Base-by-base conservation (phyloP, 2,113 vertebrate genomes). In the Gallinago media region DNA sequence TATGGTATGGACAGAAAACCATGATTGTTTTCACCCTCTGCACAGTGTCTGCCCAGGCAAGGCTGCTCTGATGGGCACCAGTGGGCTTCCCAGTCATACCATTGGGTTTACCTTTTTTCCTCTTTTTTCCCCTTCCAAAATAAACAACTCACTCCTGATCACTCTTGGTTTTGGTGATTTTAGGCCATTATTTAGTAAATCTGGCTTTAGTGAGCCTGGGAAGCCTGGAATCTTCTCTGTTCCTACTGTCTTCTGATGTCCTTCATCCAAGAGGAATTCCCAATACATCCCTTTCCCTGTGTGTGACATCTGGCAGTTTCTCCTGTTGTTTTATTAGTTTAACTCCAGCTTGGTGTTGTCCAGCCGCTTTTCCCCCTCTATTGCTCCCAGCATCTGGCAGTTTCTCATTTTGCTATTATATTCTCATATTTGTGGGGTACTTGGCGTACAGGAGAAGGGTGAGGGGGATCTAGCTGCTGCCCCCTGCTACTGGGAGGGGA, bases 391-490 rank as follows among this genome's bases (percentile, higher is more conserved):
- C 23, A 73, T 11, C n/a, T 84, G 91, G 3, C 3, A 49, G 11
- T 56, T 95, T 83, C 49, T 85, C 7, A 6, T 88, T 79, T 79
- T 80, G 36, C n/a, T n/a, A 9, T 38, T 20, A 5, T n/a, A 5
- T 7, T 44, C 13, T 38, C 46, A 9, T 49, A 5, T 27, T 84
- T 12, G 63, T 80, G 71, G 58, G 47, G 8, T 2, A 3, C 4
- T 4, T 63, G 70, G 7, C 0, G 0, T 29, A 9, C 7, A 27
- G 55, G 25, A 88, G 50, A 81, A 67, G 12, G 18, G 26, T 49
- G 27, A 56, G 27, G 4, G 21, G 16, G 17, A 16, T 65, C 11
- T 23, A 59, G 67, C 15, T 23, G 11, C 49, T 91, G 36, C 19
- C 6, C 7, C 26, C 44, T 55, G 7, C 59, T 49, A 2, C 36